A percentile compares a stretch with the other conserved stretches of the same genome.
Conservation (phyloP, 2,113 vertebrate species). For the Pyrgilauda ruficollis region DNA sequence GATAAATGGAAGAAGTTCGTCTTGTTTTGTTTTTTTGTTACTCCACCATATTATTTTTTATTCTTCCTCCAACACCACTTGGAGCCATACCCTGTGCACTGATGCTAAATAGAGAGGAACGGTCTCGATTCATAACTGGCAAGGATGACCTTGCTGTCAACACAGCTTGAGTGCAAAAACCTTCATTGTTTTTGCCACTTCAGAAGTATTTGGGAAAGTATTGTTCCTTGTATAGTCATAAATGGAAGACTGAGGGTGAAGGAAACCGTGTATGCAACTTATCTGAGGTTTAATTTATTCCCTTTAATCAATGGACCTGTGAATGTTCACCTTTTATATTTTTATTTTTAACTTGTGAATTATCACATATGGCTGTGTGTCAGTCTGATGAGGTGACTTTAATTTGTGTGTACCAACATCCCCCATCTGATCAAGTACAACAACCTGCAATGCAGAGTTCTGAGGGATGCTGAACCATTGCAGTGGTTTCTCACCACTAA, state of each 20-base stretch:
- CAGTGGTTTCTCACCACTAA: neutral
- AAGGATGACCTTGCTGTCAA: conserved; percentile 54
- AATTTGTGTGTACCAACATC: neutral
- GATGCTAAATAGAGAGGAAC: conserved; percentile 62
- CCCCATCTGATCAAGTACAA: neutral
- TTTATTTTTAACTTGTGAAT: conserved; percentile 58
- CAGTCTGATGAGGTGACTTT: conserved; percentile 13
- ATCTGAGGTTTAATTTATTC: conserved; percentile 76
- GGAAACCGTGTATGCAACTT: conserved; percentile 36
- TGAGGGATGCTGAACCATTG: neutral
- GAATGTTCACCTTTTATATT: conserved; percentile 67
- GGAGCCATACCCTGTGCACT: conserved; percentile 72
- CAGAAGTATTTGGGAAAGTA: conserved; percentile 65
- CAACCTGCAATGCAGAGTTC: neutral
- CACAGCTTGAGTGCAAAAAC: conserved; percentile 61
- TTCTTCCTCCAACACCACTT: conserved; percentile 49
- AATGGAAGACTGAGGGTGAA: conserved; percentile 64
- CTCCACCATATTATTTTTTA: neutral
- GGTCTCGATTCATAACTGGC: neutral
- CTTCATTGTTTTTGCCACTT: conserved; percentile 56
- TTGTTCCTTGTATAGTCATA: conserved; percentile 53
- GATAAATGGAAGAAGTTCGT: conserved; percentile 37
- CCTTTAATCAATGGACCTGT: conserved; percentile 57
- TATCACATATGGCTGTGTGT: neutral
- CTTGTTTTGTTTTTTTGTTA: neutral